These are phyloP conservation scores for Diglossa cyanea DNA, from an alignment of 2,797 vertebrate species.

Conservation along the genomic window DNA sequence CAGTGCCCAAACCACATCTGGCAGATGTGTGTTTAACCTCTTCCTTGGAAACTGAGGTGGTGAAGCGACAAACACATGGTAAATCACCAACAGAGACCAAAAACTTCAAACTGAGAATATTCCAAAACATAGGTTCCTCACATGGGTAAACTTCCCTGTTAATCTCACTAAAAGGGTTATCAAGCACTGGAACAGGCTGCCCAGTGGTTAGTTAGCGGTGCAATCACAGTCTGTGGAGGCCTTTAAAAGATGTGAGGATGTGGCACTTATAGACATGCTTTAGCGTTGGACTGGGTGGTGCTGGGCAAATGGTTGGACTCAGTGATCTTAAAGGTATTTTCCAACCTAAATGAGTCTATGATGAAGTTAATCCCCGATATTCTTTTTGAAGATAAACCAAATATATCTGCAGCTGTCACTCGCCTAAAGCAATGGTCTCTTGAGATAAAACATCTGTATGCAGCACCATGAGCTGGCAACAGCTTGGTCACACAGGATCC, in stretches of 20 bases:
- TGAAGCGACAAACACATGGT: background rate
- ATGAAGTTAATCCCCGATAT: background rate
- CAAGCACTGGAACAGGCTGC: background rate
- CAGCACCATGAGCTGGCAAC: background rate
- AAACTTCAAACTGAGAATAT: background rate
- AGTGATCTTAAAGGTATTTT: background rate
- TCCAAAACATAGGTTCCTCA: background rate
- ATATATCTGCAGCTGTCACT: background rate
- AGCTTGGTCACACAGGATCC: background rate
- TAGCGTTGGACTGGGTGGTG: background rate
- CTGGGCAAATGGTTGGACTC: fast-evolving
- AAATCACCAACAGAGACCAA: background rate
- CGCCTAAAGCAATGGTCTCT: background rate
- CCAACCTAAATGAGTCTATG: background rate
- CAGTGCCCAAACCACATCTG: background rate
- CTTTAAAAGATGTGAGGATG: background rate
- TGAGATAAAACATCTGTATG: background rate
- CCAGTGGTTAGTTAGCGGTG: background rate
- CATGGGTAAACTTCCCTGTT: background rate
- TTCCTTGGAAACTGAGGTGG: background rate
- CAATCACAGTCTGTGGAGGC: background rate
- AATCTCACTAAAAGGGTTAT: background rate
- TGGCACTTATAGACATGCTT: background rate
- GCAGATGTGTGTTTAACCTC: background rate
- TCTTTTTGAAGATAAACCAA: background rate